These are phyloP conservation scores for Amphiduros pacificus DNA, from an alignment of 2,888 invertebrate genomes.

Conservation along the genomic window DNA sequence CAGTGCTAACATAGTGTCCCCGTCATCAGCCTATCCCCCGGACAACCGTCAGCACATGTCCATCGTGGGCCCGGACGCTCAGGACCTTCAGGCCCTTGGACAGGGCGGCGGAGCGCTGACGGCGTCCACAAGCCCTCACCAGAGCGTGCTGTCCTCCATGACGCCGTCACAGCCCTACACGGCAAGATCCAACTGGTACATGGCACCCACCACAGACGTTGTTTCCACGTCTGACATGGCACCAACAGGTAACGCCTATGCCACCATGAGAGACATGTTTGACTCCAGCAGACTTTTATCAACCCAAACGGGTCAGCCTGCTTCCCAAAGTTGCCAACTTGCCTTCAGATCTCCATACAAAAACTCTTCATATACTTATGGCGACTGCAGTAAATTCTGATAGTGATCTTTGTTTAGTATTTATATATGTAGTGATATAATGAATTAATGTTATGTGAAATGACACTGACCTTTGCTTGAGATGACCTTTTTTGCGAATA, in stretches of 20 bases:
- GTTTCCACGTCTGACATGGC: slow-evolving; percentile 9
- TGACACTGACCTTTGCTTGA: too few species aligned
- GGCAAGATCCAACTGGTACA: slow-evolving; percentile 11
- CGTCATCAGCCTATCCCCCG: neutral
- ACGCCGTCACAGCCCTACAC: neutral
- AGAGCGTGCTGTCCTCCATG: neutral
- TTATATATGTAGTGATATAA: too few species aligned
- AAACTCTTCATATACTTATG: slow-evolving; percentile 9
- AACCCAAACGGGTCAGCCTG: slow-evolving; percentile 1
- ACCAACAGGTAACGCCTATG: neutral
- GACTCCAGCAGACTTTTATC: slow-evolving; percentile 12
- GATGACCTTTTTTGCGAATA: too few species aligned
- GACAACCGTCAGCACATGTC: neutral
- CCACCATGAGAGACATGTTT: slow-evolving; percentile 4
- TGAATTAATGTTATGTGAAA: too few species aligned
- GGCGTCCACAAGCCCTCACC: neutral
- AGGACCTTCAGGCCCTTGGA: neutral
- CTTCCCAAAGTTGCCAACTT: slow-evolving; percentile 19
- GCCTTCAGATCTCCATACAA: slow-evolving; percentile 20
- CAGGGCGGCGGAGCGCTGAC: neutral
- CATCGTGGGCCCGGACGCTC: neutral
- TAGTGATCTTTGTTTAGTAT: too few species aligned
- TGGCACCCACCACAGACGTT: slow-evolving; percentile 5
- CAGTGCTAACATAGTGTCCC: slow-evolving; percentile 7
- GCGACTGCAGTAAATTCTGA: slow-evolving; percentile 22